phyloP scores from a whole-genome alignment of 2,797 vertebrate species.

The Taeniopygia guttata region DNA sequence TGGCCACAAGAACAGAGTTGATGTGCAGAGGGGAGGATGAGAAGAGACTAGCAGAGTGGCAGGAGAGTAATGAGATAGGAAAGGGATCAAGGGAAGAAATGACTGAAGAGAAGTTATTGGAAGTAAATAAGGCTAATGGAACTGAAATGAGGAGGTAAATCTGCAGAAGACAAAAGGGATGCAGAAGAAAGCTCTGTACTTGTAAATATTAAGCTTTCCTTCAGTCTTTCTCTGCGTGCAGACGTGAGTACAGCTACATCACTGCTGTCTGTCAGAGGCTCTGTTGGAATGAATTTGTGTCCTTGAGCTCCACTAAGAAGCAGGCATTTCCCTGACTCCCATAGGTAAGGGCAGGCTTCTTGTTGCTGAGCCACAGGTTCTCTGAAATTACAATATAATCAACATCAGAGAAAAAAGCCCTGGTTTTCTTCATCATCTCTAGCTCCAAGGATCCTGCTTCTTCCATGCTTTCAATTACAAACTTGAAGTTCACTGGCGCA shows the following conservation, averaged over 20 bases:
- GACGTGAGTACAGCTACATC: background rate
- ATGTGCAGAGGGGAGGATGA: background rate
- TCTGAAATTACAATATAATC: conserved; percentile 90
- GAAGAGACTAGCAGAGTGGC: background rate
- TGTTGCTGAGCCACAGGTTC: conserved; percentile 84
- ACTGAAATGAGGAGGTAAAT: background rate
- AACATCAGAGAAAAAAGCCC: conserved; percentile 84
- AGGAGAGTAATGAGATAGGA: background rate
- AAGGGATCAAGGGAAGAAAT: background rate
- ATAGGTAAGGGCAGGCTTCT: conserved; percentile 84
- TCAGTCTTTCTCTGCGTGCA: background rate
- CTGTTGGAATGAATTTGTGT: background rate
- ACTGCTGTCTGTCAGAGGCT: background rate
- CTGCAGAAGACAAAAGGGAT: background rate
- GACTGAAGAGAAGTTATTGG: background rate
- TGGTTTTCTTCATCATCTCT: conserved; percentile 78
- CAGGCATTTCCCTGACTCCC: conserved; percentile 89
- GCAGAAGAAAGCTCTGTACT: background rate
- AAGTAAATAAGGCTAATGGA: background rate
- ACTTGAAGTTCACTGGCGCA: conserved; percentile 88
- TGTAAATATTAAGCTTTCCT: background rate
- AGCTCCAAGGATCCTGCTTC: conserved; percentile 88
- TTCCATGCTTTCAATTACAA: conserved; percentile 92
- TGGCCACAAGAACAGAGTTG: background rate
- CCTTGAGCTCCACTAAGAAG: conserved; percentile 86